Evolutionary conservation across 2,888 invertebrate species (phyloP).

Genomic region (Drosophila sordidula): DNA sequence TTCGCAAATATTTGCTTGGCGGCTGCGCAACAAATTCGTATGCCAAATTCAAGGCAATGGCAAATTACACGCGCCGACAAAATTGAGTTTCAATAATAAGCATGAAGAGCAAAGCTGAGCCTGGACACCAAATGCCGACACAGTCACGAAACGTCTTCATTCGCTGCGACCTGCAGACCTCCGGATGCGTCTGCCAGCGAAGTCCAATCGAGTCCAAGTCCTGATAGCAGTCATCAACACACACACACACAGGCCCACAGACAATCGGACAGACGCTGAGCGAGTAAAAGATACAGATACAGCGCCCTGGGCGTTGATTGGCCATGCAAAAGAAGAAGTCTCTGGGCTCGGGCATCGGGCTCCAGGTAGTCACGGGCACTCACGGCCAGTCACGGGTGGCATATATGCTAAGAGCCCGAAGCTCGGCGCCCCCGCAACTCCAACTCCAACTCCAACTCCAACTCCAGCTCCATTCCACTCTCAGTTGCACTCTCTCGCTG

Average conservation of each 20-base stretch:
- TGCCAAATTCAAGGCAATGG: constrained; percentile 79
- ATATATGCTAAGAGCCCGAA: constrained; percentile 67
- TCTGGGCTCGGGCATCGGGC: constrained; percentile 24
- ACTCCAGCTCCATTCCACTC: constrained; percentile 6
- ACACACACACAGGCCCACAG: constrained; percentile 35
- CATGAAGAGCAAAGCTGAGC: constrained; percentile 66
- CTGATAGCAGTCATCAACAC: constrained; percentile 72
- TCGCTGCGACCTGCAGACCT: constrained; percentile 75
- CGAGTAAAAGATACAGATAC: constrained; percentile 52
- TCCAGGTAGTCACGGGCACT: constrained; percentile 70
- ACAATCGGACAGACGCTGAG: constrained; percentile 17
- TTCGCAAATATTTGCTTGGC: constrained; percentile 70
- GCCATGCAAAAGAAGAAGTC: constrained; percentile 67
- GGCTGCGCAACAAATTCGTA: constrained; percentile 75
- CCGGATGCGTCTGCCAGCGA: constrained; percentile 73
- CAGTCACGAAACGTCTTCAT: constrained; percentile 85
- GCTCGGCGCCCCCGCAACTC: constrained; percentile 55
- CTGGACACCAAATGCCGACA: constrained; percentile 59
- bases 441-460: constrained; percentile 9
- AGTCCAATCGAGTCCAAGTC: constrained; percentile 25
- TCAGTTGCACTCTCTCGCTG: constrained; percentile 13
- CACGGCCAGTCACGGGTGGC: constrained; percentile 78
- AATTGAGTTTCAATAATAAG: constrained; percentile 82
- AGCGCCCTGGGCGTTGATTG: constrained; percentile 78
- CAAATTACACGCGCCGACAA: constrained; percentile 78